Conservation (phyloP, 2,797 vertebrate genomes). For the Macroramphosus scolopax region DNA sequence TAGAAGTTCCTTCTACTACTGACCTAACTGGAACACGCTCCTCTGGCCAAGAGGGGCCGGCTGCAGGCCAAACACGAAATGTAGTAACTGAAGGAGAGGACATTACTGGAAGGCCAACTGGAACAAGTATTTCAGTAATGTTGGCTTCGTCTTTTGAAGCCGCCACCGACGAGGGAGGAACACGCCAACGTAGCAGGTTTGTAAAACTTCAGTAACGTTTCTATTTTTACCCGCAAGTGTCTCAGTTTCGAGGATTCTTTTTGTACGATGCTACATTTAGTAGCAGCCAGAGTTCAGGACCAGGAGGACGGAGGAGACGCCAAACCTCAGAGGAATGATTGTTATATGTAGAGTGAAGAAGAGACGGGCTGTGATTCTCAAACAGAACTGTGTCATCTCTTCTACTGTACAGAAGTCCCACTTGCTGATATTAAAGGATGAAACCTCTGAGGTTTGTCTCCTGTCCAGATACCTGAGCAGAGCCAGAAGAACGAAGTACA, state of each 20-base stretch:
- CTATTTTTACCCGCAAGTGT: not conserved
- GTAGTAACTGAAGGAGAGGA: conserved; percentile 42
- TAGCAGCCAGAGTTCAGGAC: not conserved
- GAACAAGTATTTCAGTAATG: conserved; percentile 21
- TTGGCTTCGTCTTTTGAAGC: conserved; percentile 20
- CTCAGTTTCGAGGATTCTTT: no score
- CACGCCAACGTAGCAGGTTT: not conserved
- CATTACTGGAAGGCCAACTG: conserved; percentile 10
- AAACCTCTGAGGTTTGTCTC: no score
- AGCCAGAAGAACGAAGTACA: not conserved
- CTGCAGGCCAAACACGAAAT: conserved; percentile 18
- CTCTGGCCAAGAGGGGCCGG: conserved; percentile 9
- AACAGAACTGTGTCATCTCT: no score
- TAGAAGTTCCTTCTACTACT: conserved; percentile 8
- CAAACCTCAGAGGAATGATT: no score
- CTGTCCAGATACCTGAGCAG: not conserved
- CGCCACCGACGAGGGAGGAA: not conserved
- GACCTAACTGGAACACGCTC: not conserved
- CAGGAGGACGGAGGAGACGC: no score
- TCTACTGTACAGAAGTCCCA: no score
- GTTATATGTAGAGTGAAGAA: no score
- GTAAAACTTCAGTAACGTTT: no score
- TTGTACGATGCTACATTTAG: no score
- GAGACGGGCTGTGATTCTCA: no score
- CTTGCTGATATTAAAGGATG: no score